Evolutionary conservation across 2,888 invertebrate species (phyloP).

Genomic region (Trichacis sp.): DNA sequence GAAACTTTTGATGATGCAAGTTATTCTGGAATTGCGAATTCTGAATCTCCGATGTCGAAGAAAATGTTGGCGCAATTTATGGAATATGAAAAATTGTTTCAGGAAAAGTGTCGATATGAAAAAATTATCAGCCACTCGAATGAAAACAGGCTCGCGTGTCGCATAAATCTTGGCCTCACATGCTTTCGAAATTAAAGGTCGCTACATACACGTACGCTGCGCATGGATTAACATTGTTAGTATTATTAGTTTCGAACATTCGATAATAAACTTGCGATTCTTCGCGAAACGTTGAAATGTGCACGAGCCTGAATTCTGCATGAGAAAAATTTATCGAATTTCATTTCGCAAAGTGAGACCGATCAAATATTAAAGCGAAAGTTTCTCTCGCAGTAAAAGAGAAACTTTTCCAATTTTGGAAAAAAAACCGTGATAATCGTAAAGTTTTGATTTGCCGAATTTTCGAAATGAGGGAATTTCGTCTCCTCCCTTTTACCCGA

Average conservation of each 20-base stretch:
- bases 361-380: no score
- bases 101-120: slow-evolving; percentile 11
- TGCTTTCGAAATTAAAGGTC: slow-evolving; percentile 43
- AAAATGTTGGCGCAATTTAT: neutral
- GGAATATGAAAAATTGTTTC: slow-evolving; percentile 2
- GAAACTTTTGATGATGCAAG: no score
- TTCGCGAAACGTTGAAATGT: slow-evolving; percentile 13
- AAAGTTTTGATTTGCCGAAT: no score
- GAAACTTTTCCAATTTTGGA: no score
- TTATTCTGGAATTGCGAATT: no score
- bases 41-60: no score
- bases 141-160: slow-evolving; percentile 40
- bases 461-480: no score
- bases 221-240: slow-evolving; percentile 32
- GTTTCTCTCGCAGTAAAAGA: no score
- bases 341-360: no score
- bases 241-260: slow-evolving; percentile 36
- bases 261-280: slow-evolving; percentile 31
- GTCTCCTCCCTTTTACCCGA: no score
- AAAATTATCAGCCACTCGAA: slow-evolving; percentile 29
- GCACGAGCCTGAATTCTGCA: neutral
- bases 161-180: slow-evolving; percentile 41
- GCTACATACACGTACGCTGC: slow-evolving; percentile 27
- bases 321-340: neutral
- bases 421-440: no score